Conservation (phyloP, 1,140 invertebrate genomes). For the Yoshiicerus persimilis region DNA sequence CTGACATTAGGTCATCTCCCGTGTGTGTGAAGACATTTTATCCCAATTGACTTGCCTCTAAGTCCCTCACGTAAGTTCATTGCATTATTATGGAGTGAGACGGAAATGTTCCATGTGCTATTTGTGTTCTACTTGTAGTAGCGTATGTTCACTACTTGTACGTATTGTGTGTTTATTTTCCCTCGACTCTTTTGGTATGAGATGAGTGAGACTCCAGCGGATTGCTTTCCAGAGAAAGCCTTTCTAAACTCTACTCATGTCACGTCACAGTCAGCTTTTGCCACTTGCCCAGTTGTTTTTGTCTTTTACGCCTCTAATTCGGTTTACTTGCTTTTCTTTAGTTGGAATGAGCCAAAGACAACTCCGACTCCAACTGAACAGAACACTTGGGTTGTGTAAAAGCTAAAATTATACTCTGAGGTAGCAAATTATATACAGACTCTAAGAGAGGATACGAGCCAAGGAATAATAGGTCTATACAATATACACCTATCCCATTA, state of each 20-base stretch:
- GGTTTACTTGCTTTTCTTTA: not conserved
- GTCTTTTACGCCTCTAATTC: not conserved
- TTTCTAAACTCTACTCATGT: not conserved
- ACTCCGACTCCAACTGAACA: no score
- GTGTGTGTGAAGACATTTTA: not conserved
- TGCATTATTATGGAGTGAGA: not conserved
- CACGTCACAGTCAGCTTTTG: conserved; percentile 9
- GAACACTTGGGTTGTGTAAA: not conserved
- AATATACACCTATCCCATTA: no score
- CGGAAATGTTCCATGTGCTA: not conserved
- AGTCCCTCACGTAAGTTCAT: not conserved
- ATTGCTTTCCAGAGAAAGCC: not conserved
- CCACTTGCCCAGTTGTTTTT: not conserved
- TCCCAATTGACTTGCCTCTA: not conserved
- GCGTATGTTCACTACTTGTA: no score
- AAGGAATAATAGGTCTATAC: not conserved
- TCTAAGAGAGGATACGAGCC: no score
- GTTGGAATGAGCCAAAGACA: not conserved
- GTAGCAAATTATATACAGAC: not conserved
- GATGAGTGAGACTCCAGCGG: not conserved
- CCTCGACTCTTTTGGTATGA: not conserved
- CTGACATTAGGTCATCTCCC: not conserved
- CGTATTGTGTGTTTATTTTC: not conserved
- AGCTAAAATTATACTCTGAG: not conserved
- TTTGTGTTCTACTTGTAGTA: not conserved